Evolutionary conservation across 1,140 invertebrate species (phyloP).

Genomic region (Fopius arisanus): DNA sequence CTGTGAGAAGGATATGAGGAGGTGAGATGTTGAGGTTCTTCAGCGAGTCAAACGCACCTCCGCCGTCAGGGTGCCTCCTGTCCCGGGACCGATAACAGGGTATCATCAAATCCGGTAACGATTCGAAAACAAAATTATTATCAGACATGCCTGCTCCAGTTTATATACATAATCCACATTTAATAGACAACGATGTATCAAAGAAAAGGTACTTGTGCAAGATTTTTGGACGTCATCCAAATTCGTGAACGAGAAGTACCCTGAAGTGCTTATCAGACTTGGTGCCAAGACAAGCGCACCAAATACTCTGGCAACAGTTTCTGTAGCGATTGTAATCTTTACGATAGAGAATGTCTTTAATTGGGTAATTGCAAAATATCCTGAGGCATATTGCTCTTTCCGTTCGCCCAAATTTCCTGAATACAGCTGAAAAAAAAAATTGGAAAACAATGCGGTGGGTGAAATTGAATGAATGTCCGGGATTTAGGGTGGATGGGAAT

Average conservation of each 20-base stretch:
- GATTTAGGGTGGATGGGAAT: not conserved
- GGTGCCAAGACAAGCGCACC: slow-evolving; percentile 4
- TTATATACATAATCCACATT: too few relatives aligned
- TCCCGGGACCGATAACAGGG: too few relatives aligned
- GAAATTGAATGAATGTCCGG: not conserved
- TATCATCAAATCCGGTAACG: too few relatives aligned
- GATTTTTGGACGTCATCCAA: slow-evolving; percentile 21
- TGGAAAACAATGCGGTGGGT: not conserved
- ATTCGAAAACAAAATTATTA: too few relatives aligned
- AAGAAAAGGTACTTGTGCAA: not conserved
- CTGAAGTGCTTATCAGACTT: slow-evolving; percentile 13
- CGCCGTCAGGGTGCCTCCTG: too few relatives aligned
- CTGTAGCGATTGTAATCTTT: slow-evolving; percentile 2
- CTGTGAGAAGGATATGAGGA: not conserved
- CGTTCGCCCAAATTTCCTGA: not conserved
- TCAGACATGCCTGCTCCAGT: too few relatives aligned
- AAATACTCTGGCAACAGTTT: not conserved
- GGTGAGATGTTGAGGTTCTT: not conserved
- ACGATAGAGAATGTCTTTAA: slow-evolving; percentile 7
- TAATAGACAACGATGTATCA: too few relatives aligned
- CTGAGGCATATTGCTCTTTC: not conserved
- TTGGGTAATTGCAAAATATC: not conserved
- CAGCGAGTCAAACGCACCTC: too few relatives aligned
- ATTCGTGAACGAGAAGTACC: slow-evolving; percentile 6
- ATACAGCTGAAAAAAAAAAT: not conserved